phyloP scores from a whole-genome alignment of 2,113 vertebrate species.

The Opisthocomus hoazin region DNA sequence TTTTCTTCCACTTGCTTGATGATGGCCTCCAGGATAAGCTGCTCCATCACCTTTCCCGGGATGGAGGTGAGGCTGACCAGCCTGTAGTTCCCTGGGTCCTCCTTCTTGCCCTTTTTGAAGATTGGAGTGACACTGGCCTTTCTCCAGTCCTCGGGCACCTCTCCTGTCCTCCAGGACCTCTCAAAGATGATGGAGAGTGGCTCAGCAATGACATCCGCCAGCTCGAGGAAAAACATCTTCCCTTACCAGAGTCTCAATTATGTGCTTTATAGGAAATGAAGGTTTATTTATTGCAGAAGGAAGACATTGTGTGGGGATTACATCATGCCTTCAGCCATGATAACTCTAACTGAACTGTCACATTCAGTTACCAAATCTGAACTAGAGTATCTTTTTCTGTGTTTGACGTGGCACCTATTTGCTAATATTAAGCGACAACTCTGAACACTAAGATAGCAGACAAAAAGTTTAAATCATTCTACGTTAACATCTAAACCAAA shows the following conservation, averaged over 20 bases:
- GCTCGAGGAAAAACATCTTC: background rate
- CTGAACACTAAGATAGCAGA: background rate
- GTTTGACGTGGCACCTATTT: background rate
- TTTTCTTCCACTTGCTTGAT: too few species aligned
- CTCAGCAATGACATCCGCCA: too few species aligned
- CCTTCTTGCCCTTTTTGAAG: too few species aligned
- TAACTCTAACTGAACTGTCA: conserved; percentile 15
- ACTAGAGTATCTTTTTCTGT: background rate
- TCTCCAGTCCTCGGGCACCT: too few species aligned
- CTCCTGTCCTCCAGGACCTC: too few species aligned
- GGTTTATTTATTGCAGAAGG: background rate
- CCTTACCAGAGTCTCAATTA: background rate
- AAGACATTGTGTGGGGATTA: conserved; percentile 17
- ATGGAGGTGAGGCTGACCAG: too few species aligned
- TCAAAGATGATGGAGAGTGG: too few species aligned
- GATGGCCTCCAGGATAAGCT: too few species aligned
- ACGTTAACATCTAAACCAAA: background rate
- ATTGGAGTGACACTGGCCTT: too few species aligned
- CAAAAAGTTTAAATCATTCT: background rate
- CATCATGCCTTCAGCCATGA: background rate
- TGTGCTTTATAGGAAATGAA: background rate
- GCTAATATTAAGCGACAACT: background rate
- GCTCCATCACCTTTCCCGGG: too few species aligned
- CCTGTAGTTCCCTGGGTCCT: too few species aligned
- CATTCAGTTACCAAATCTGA: conserved; percentile 11